Conservation (phyloP, 2,888 invertebrate genomes). For the Arrhopalites spinosus region DNA sequence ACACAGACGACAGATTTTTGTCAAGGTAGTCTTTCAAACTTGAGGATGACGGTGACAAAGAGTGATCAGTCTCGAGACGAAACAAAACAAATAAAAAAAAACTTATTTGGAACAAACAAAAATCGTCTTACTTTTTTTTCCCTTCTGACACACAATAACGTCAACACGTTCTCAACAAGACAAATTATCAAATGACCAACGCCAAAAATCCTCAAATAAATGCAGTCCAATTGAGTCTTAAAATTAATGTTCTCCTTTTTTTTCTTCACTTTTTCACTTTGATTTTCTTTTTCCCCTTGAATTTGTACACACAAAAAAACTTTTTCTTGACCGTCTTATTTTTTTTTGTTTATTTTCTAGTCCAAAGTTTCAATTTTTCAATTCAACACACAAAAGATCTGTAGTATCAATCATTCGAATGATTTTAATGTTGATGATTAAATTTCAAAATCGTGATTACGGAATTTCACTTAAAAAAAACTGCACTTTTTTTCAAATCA, state of each 20-base stretch:
- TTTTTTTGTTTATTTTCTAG: too few species aligned
- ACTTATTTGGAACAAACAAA: background rate
- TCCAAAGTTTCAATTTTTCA: too few species aligned
- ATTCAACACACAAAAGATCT: too few species aligned
- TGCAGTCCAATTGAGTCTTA: background rate
- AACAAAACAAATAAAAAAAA: too few species aligned
- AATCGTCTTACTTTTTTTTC: background rate
- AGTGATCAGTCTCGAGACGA: slow-evolving; percentile 1
- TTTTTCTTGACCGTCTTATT: too few species aligned
- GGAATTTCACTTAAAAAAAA: too few species aligned
- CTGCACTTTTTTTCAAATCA: too few species aligned
- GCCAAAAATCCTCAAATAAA: background rate
- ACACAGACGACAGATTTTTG: slow-evolving; percentile 13
- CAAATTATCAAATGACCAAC: slow-evolving; percentile 29
- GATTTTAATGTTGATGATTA: too few species aligned
- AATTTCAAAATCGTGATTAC: too few species aligned
- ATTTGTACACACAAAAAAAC: too few species aligned
- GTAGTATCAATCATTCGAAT: too few species aligned
- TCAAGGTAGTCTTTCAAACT: slow-evolving; percentile 11
- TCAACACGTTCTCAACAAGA: slow-evolving; percentile 19
- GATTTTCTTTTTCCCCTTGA: too few species aligned
- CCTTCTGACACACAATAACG: background rate
- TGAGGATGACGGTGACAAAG: slow-evolving; percentile 1
- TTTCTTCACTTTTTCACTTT: background rate
- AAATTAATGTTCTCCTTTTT: background rate